Base-by-base conservation (phyloP, 2,797 vertebrate genomes). In the Clarias platycephalus region DNA sequence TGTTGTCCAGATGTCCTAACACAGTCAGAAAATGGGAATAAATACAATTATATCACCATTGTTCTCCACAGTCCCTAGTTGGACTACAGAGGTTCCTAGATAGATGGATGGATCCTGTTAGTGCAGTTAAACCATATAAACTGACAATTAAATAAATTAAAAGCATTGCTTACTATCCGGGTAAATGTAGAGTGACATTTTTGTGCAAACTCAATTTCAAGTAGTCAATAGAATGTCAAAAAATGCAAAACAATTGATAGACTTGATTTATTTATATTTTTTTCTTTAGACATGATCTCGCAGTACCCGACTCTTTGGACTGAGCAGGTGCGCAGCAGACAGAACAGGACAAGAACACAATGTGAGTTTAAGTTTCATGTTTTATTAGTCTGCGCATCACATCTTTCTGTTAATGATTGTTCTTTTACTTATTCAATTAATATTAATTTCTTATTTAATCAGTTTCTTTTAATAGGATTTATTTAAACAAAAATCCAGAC, bases 251-350 rank as follows among this genome's bases (percentile, higher is more conserved):
- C 15, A 80, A 53, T n/a, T 22, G 7, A 44, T 20, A 28, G 58
- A 40, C 55, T 60, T 57, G 24, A 34, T 24, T 53, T 2, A 22
- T 74, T 63, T 8, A 8, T 9, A 53, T 70, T 86, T 83, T 24
- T 67, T 91, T 86, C 87, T 55, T 85, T 91, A 99, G 97, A 98
- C 91, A 96, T 97, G 40, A 97, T 95, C 76, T 96, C 96, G 80
- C 97, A 97, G 85, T 98, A 97, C 86, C 98, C 98, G 26, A 98
- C 96, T 0, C 95, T 99, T 77, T 99, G 97, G 97, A 97, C 95
- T 2, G 97, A 98, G 85, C 98, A 98, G 94, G 96, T 97, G 40
- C 97, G 96, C 88, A 98, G 97, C 81, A 95, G 97, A 49, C 97
- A 98, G 94, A 98, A 97, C 93, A 96, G 96, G 85, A 98, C 95